Conservation (phyloP, 30 jellyfish, hydroid and myxozoan genomes). For the Rhopilema esculentum region DNA sequence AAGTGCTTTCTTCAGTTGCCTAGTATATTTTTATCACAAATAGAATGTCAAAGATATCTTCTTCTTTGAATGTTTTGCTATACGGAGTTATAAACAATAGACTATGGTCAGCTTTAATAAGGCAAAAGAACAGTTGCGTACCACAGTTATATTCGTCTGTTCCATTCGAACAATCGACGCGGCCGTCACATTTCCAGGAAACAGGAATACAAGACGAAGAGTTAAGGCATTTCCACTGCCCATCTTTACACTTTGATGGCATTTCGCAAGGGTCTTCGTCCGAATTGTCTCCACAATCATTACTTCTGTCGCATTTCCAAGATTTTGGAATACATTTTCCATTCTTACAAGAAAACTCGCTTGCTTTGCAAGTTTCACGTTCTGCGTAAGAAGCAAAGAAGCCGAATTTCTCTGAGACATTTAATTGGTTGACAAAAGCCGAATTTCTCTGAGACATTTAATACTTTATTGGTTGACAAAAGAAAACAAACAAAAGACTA, state of each 20-base stretch:
- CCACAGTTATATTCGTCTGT: constrained; percentile 30
- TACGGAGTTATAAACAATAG: too few relatives aligned
- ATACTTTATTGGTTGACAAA: too few relatives aligned
- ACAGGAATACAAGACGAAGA: constrained; percentile 24
- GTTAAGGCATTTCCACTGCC: neutral
- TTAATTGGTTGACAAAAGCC: too few relatives aligned
- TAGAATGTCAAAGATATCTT: too few relatives aligned
- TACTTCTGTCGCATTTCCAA: neutral
- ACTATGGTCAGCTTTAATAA: too few relatives aligned
- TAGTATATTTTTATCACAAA: too few relatives aligned
- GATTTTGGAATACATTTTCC: neutral
- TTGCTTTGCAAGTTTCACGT: neutral
- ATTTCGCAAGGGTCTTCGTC: neutral
- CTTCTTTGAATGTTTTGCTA: too few relatives aligned
- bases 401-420: too few relatives aligned
- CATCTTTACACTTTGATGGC: neutral
- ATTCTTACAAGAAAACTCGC: neutral
- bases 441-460: too few relatives aligned
- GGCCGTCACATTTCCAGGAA: constrained; percentile 47
- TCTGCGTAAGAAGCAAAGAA: neutral
- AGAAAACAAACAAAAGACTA: too few relatives aligned
- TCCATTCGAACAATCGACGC: constrained; percentile 34
- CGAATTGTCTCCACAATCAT: neutral
- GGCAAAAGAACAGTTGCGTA: neutral
- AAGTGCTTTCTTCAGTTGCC: too few relatives aligned